Base-by-base conservation (phyloP, 1,140 invertebrate genomes). In the Coenobita brevimanus region DNA sequence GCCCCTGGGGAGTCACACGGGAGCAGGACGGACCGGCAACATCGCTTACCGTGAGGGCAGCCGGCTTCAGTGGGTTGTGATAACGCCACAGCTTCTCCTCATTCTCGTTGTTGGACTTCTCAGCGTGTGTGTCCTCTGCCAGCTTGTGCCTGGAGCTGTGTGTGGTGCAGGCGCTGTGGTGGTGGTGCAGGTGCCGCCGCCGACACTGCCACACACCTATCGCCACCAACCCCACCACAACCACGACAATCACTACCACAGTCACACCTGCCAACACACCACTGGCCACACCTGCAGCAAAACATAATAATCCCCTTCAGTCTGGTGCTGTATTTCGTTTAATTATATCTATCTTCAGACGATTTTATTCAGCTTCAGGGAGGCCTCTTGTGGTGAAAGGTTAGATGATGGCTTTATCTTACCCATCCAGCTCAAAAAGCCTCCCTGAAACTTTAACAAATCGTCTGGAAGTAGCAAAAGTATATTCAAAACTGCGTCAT, bases 31-130 rank as follows among this genome's bases (percentile, higher is more conserved):
- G 76, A 50, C 81, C 82, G 1, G 24, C 64, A 3, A 94, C 94
- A 94, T 95, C 89, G 94, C 93, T 89, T 94, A 94, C 38, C 24
- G 67, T 62, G n/a, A 81, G 33, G 21, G 83, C 62, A 30, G 81
- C 88, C 1, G 91, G 90, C 33, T 91, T 90, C 27, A 92, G 88
- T 17, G 92, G 91, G 88, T 93, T 93, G 46, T 92, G 90, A 73
- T 92, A 92, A 13, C 94, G 95, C 54, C 96, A 94, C 33, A 97
- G 93, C 91, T 97, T 97, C 92, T 98, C 96, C 91, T 97, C 97
- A 92, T 97, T 97, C 92, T 97, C 93, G 92, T 97, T 97, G 91
- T 97, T 97, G 0, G 96, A 96, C 91, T 97, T 97, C 91, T 97
- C 96, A 36, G 90, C 89, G 64, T 90, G 93, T 69, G 17, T 92